phyloP scores from a whole-genome alignment of 2,888 invertebrate species.

The Galerucella calmariensis region DNA sequence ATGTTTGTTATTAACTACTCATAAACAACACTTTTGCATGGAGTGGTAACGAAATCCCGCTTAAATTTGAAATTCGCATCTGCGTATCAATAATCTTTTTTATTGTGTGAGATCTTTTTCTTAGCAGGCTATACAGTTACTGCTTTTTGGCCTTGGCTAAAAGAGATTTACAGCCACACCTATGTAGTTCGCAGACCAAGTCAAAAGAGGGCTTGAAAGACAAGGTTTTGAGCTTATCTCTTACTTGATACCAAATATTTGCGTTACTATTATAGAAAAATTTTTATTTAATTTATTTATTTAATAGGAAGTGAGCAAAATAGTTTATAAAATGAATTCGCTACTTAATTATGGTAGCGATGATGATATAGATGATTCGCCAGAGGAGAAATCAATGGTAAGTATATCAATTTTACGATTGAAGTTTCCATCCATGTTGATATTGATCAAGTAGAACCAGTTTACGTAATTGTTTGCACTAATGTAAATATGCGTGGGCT shows the following conservation, averaged over 20 bases:
- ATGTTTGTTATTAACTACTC: too few relatives aligned
- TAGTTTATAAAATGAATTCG: conserved; percentile 73
- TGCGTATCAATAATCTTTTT: too few relatives aligned
- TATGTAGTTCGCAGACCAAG: too few relatives aligned
- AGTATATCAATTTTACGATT: conserved; percentile 37
- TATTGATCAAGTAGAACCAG: conserved; percentile 27
- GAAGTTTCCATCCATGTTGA: conserved; percentile 7
- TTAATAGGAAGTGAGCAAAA: conserved; percentile 11
- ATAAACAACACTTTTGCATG: too few relatives aligned
- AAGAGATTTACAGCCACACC: too few relatives aligned
- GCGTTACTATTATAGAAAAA: not conserved
- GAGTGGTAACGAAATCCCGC: too few relatives aligned
- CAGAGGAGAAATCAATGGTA: conserved; percentile 57
- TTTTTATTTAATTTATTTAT: not conserved
- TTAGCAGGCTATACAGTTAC: too few relatives aligned
- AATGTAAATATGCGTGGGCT: not conserved
- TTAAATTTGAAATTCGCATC: too few relatives aligned
- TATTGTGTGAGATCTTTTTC: too few relatives aligned
- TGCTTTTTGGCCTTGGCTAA: too few relatives aligned
- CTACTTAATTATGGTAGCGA: conserved; percentile 83
- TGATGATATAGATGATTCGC: conserved; percentile 73
- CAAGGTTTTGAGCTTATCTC: too few relatives aligned
- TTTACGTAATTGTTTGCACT: conserved; percentile 11
- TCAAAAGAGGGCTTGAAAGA: too few relatives aligned
- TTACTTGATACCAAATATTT: not conserved